These are phyloP conservation scores for Thermophis baileyi DNA, from an alignment of 2,113 vertebrate genomes.

Conservation along the genomic window DNA sequence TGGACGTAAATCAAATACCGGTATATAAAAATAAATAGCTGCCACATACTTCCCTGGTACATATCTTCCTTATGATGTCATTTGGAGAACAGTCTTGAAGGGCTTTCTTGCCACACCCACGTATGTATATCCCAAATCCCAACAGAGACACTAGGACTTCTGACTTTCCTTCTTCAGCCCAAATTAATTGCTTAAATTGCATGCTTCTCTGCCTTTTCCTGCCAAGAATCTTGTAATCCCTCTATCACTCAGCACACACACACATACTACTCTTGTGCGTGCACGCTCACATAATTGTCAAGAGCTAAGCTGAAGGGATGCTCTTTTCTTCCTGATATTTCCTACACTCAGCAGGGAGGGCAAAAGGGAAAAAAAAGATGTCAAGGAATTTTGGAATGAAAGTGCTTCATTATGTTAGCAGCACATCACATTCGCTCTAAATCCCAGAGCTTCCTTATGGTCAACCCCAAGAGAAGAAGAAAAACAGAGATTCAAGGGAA, in stretches of 20 bases:
- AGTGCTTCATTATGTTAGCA: background rate
- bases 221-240: background rate
- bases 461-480: background rate
- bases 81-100: background rate
- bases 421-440: background rate
- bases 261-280: background rate
- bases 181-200: background rate
- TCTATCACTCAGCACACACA: background rate
- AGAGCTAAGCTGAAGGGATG: background rate
- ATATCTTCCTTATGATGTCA: background rate
- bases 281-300: background rate
- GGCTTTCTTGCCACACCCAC: background rate
- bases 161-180: background rate
- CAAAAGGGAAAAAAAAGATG: background rate
- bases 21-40: background rate
- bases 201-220: background rate
- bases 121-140: background rate
- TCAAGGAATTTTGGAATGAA: background rate
- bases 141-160: background rate
- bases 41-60: background rate
- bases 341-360: background rate
- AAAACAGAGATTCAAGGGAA: background rate
- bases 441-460: rapidly evolving
- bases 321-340: background rate
- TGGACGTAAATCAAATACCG: background rate